Base-by-base conservation (phyloP, 2,797 vertebrate species). In the Rhinichthys osculus region DNA sequence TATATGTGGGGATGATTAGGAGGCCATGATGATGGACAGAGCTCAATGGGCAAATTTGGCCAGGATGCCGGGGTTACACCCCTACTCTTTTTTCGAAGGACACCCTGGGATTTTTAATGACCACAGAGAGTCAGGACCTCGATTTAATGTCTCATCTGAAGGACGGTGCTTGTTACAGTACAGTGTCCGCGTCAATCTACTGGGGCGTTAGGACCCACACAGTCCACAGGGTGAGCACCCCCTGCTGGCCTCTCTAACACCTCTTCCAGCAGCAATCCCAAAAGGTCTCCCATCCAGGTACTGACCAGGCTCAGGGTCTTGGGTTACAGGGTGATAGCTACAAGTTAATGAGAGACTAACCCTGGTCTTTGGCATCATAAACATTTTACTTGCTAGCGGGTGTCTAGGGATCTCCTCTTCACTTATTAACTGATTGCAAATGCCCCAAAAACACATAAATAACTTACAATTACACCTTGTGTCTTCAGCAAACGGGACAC, bases 321-420 rank as follows among this genome's bases (percentile, higher is more conserved):
- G 59, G 1, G 11, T 11, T 27, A 64, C 5, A 64, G 2, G n/a
- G 59, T 64, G 11, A 30, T 64, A 64, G n/a, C 11, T 64, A 0
- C 93, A 89, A 87, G 93, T 95, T 96, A 96, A 96, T 95, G 93
- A 96, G 95, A 95, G 94, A 90, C 93, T 93, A 91, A 88, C 93
- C 93, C 93, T 92, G 92, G 91, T 95, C 93, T 92, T 95, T 95
- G 95, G 95, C 94, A 95, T 93, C 94, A 93, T 94, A 95, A 95
- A 95, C 94, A 95, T 93, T 94, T 80, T 92, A 87, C 92, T 91
- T 91, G 91, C 82, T 92, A 93, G 90, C 93, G 92, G 91, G 90
- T 88, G 91, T 93, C 93, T 92, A 86, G 90, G 94, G 91, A 94
- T 91, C 90, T 93, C 86, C 89, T 89, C 89, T 85, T 35, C 1